Evolutionary conservation across 2,888 invertebrate genomes (phyloP), one percentile per base, ranked within the genome.

Genomic region (Rhagium mordax): DNA sequence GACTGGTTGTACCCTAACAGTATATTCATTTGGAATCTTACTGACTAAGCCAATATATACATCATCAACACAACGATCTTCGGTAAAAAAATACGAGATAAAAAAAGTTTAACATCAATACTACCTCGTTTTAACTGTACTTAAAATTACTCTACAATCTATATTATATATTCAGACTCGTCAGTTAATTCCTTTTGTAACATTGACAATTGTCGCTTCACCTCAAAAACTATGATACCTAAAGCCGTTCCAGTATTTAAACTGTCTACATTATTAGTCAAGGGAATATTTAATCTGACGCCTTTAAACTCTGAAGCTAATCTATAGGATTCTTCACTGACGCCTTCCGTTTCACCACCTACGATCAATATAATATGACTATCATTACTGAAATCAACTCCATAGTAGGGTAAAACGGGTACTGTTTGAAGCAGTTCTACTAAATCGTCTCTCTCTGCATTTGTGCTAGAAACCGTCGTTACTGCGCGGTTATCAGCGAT

Each of bases 301-400:
- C 94, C 94, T 68, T 90, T 89, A 72, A 87, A 88, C 33, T 87
- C 85, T 29, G 88, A 85, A n/a, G 92, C 91, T 74, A 95, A 89
- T 78, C 92, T 87, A 83, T 93, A 93, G 4, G 95, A 93, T 24
- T 93, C 91, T 18, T 89, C 85, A 88, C 95, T 95, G n/a, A 98
- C 89, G 0, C 98, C 96, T 86, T 94, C 92, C 6, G 96, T 96
- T 88, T 98, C 98, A 7, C 97, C 97, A 13, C 97, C 96, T 78
- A 98, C 89, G 41, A 98, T 90, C 3, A 98, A 85, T 29, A 94
- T 91, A 27, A 92, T 89, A 78, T 92, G 90, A 24, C 89, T 86
- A 60, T 88, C 85, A 24, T 86, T 81, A 1, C 88, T 84, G 86
- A 90, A 94, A 81, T 93, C 89, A 0, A 92, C 86, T 62, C 90